Evolutionary conservation across 2,113 vertebrate genomes (phyloP).

Genomic region (Galbula dea): DNA sequence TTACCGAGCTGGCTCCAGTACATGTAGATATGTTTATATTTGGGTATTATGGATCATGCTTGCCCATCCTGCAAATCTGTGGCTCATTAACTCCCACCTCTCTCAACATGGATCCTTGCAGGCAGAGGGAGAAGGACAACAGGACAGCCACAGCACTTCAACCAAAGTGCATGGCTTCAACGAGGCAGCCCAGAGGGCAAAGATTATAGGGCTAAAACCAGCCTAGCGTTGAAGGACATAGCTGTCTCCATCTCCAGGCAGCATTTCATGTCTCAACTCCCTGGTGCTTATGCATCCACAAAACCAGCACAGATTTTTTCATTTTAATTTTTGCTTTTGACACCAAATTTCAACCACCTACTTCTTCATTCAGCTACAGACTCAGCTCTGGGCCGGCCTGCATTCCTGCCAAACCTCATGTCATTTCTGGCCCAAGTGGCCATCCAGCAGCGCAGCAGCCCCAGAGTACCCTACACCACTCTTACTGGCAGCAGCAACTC

Average conservation of each 20-base stretch:
- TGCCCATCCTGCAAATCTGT: neutral
- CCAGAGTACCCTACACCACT: too few relatives aligned
- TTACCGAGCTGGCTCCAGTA: neutral
- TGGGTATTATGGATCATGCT: rapidly evolving
- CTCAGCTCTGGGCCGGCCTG: neutral
- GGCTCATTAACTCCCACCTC: neutral
- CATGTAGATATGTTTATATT: neutral
- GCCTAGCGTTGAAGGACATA: neutral
- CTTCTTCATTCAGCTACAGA: rapidly evolving
- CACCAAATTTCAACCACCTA: neutral
- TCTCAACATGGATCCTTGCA: rapidly evolving
- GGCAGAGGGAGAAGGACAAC: neutral
- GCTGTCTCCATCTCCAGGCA: neutral
- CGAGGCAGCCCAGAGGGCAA: neutral
- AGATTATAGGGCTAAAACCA: neutral
- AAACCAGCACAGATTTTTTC: neutral
- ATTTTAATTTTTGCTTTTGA: neutral
- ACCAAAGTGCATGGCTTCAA: rapidly evolving
- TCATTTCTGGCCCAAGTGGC: rapidly evolving
- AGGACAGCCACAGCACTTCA: neutral
- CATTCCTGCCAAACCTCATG: neutral
- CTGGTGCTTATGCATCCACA: neutral
- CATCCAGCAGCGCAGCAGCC: neutral
- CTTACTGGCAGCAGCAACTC: neutral
- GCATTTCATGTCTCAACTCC: neutral